A percentile compares a stretch with the other conserved stretches of the same genome.
These are phyloP conservation scores for Carcharodon carcharias DNA, from an alignment of 2,797 vertebrate genomes.

Conservation along the genomic window DNA sequence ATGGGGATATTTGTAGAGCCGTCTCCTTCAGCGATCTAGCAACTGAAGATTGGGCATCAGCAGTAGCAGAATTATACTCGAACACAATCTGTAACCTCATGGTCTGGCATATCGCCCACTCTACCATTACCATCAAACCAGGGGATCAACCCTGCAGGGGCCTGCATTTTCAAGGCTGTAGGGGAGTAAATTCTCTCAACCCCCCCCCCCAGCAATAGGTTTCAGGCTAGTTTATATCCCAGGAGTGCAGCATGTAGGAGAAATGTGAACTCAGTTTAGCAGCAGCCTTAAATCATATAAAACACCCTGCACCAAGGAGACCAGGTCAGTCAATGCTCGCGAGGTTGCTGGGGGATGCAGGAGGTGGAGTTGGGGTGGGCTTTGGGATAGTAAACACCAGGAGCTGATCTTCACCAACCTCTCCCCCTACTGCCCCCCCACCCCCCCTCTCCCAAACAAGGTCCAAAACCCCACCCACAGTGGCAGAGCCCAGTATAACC, in stretches of 20 bases:
- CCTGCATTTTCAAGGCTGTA: background rate
- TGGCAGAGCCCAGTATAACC: background rate
- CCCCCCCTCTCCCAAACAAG: background rate
- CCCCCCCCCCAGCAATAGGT: background rate
- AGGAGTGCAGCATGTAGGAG: background rate
- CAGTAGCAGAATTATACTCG: too few relatives aligned
- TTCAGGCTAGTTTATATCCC: background rate
- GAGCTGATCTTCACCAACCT: background rate
- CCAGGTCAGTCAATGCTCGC: too few relatives aligned
- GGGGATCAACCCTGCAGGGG: too few relatives aligned
- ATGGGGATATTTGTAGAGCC: too few relatives aligned
- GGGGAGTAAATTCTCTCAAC: background rate
- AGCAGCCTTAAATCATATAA: background rate
- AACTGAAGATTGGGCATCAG: too few relatives aligned
- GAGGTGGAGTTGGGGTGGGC: too few relatives aligned
- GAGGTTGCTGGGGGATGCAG: background rate
- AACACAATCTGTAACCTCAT: too few relatives aligned
- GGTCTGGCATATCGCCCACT: too few relatives aligned
- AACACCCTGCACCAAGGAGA: background rate
- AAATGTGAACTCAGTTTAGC: background rate
- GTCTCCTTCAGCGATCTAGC: too few relatives aligned
- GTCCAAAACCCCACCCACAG: background rate
- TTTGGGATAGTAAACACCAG: background rate
- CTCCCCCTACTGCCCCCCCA: background rate
- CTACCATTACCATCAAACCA: too few relatives aligned